Conservation (phyloP, 2,113 vertebrate genomes). For the Procavia capensis region DNA sequence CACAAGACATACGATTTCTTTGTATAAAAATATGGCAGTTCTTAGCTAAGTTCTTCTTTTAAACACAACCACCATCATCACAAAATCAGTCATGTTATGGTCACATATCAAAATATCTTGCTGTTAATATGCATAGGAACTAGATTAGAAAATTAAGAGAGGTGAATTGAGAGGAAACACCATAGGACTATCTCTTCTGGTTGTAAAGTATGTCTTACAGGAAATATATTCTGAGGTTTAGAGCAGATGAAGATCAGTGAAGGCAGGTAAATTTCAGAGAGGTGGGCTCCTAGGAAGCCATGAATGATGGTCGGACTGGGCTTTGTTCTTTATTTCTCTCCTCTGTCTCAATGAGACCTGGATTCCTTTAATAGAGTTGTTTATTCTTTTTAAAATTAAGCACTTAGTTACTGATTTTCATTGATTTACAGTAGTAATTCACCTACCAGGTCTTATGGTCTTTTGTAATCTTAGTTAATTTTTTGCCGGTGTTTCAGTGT, state of each 20-base stretch:
- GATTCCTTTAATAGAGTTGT: neutral
- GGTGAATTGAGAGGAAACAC: neutral
- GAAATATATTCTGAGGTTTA: neutral
- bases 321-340: conserved; percentile 14
- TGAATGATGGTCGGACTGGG: neutral
- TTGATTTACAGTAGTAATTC: conserved; percentile 29
- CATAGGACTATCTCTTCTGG: neutral
- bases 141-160: conserved; percentile 21
- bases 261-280: neutral
- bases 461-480: conserved; percentile 46
- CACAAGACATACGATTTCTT: too few species aligned
- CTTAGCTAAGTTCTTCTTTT: neutral
- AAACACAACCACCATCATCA: neutral
- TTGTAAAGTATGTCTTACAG: neutral
- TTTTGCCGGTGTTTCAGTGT: neutral
- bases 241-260: neutral
- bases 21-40: neutral
- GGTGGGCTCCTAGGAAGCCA: neutral
- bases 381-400: conserved; percentile 25
- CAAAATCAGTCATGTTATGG: conserved; percentile 19
- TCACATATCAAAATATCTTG: conserved; percentile 47
- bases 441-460: neutral
- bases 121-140: neutral
- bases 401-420: conserved; percentile 5
- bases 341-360: neutral